Base-by-base conservation (phyloP, 2,888 invertebrate species). In the Matsumyia berberina region DNA sequence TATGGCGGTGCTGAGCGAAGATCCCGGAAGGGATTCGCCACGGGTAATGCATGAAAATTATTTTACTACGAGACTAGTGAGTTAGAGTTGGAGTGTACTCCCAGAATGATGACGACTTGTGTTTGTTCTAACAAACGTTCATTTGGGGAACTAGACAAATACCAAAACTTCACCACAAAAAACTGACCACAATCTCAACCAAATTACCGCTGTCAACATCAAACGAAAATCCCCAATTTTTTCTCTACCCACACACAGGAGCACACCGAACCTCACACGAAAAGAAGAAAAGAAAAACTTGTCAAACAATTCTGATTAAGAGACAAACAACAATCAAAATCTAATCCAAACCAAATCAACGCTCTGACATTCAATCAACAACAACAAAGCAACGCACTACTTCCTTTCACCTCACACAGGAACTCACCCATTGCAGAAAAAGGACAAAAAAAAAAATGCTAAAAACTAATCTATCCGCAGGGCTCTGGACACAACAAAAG, bases 241-340 rank as follows among this genome's bases (percentile, higher is more conserved):
- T 7, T 8, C 3, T 8, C 17, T 15, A 46, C 46, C n/a, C 39
- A 62, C 44, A 44, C 19, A 6, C 11, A 42, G n/a, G n/a, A n/a
- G n/a, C 24, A 24, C 24, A 24, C 24, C n/a, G n/a, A n/a, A 15
- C 1, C 6, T 7, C 5, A 15, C 37, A 62, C 9, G 2, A 29
- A 70, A 9, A 37, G 44, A 60, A 12, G 69, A 39, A 31, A 69
- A 35, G n/a, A 53, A 37, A 35, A 60, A 70, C 51, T 72, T 58
- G 49, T 51, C 73, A 79, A 83, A 83, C 78, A 83, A 67, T 83
- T 79, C 79, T 83, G 83, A 83, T 79, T 83, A 79, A 83, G 79
- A 73, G 78, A 83, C 79, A 74, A 83, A 83, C 83, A 83, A 83
- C 83, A 83, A 83, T 83, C 83, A 83, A 83, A 83, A 83, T 74